Evolutionary conservation across 2,113 vertebrate species (phyloP).

Genomic region (Noctilio leporinus): DNA sequence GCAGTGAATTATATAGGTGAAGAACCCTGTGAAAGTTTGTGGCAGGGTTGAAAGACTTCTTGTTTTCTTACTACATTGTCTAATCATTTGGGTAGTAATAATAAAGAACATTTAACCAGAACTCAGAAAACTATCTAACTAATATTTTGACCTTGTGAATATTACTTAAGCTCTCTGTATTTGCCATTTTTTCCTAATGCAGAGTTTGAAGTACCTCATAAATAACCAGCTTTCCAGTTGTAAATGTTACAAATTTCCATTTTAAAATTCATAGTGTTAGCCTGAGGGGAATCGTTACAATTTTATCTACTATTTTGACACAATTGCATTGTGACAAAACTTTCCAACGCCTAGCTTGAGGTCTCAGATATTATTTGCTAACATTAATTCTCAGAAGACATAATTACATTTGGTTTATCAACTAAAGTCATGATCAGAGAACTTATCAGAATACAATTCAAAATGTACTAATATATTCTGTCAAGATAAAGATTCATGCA

Average conservation of each 20-base stretch:
- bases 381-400: background rate
- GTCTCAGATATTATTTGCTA: slow-evolving; percentile 8
- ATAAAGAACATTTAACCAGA: background rate
- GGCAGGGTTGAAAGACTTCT: background rate
- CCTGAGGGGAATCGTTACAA: background rate
- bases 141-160: background rate
- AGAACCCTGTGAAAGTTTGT: background rate
- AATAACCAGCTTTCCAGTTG: background rate
- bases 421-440: background rate
- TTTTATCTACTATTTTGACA: background rate
- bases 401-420: background rate
- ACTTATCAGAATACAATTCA: slow-evolving; percentile 3
- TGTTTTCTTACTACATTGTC: background rate
- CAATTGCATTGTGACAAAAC: background rate
- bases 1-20: background rate
- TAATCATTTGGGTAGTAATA: background rate
- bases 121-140: background rate
- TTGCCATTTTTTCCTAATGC: background rate
- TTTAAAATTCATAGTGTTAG: background rate
- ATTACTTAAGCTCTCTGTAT: background rate
- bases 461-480: slow-evolving; percentile 9
- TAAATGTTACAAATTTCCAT: background rate
- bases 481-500: background rate
- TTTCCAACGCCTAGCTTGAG: background rate
- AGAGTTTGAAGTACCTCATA: background rate